A percentile compares a stretch with the other conserved stretches of the same genome.
phyloP scores from a whole-genome alignment of 2,888 invertebrate species.

The Orthosia gracilis region DNA sequence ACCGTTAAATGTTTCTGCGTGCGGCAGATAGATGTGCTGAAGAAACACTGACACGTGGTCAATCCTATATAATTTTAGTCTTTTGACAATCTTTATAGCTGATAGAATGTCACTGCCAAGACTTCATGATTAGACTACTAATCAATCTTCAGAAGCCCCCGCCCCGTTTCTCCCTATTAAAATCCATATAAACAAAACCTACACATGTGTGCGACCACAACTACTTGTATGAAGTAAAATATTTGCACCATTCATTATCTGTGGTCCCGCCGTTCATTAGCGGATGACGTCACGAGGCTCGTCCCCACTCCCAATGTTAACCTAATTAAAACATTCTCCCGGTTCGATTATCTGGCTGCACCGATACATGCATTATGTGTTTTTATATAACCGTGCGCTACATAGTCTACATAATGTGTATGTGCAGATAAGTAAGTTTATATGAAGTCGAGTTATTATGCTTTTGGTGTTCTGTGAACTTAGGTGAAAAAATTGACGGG shows the following conservation, averaged over 20 bases:
- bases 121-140: neutral
- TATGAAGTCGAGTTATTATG: conserved; percentile 6
- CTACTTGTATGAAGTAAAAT: conserved; percentile 5
- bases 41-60: too few relatives aligned
- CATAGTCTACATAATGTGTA: neutral
- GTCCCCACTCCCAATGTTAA: conserved; percentile 71
- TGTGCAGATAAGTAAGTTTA: conserved; percentile 13
- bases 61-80: neutral
- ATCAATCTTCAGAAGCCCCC: neutral
- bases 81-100: neutral
- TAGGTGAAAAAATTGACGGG: neutral
- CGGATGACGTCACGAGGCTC: conserved; percentile 61
- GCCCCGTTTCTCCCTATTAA: neutral
- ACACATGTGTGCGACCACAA: conserved; percentile 4
- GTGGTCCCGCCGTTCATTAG: conserved; percentile 60
- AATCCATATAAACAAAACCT: neutral
- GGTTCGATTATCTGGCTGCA: conserved; percentile 66
- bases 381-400: conserved; percentile 30
- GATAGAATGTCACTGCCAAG: neutral
- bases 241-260: conserved; percentile 28
- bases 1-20: too few relatives aligned
- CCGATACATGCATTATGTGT: conserved; percentile 60
- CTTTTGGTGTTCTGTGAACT: conserved; percentile 13
- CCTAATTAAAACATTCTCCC: conserved; percentile 86
- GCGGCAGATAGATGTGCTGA: too few relatives aligned